phyloP scores from a whole-genome alignment of 2,888 invertebrate species.

The Pilophorus perplexus region DNA sequence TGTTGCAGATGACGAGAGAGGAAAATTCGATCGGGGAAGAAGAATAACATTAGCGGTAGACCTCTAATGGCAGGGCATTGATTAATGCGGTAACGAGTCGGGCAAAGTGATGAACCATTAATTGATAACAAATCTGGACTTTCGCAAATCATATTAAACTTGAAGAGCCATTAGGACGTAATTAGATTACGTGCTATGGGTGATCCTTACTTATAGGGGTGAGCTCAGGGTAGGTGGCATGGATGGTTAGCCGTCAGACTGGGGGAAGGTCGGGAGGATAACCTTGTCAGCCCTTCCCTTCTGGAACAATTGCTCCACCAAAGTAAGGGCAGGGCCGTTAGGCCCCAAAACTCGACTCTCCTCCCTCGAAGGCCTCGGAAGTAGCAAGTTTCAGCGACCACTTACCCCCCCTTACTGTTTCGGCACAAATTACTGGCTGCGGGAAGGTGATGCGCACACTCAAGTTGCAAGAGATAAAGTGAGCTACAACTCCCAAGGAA shows the following conservation, averaged over 20 bases:
- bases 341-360: background rate
- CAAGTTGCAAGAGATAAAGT: no score
- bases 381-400: slow-evolving; percentile 26
- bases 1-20: no score
- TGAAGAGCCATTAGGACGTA: slow-evolving; percentile 28
- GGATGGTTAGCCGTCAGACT: slow-evolving; percentile 11
- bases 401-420: background rate
- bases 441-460: no score
- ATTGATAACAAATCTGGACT: slow-evolving; percentile 25
- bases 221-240: slow-evolving; percentile 14
- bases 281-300: slow-evolving; percentile 25
- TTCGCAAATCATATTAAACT: slow-evolving; percentile 25
- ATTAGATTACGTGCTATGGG: slow-evolving; percentile 25
- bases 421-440: no score
- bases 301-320: slow-evolving; percentile 24
- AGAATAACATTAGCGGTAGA: background rate
- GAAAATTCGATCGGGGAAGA: no score
- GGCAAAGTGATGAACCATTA: slow-evolving; percentile 20
- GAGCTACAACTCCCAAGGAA: no score
- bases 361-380: slow-evolving; percentile 27
- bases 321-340: slow-evolving; percentile 5
- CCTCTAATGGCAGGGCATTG: background rate
- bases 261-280: slow-evolving; percentile 12
- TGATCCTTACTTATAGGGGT: slow-evolving; percentile 15
- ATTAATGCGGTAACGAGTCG: slow-evolving; percentile 5